Percentiles rank a stretch among this genome's conserved stretches.
Conservation (phyloP, 2,888 invertebrate species). For the Drosophila prostipennis region DNA sequence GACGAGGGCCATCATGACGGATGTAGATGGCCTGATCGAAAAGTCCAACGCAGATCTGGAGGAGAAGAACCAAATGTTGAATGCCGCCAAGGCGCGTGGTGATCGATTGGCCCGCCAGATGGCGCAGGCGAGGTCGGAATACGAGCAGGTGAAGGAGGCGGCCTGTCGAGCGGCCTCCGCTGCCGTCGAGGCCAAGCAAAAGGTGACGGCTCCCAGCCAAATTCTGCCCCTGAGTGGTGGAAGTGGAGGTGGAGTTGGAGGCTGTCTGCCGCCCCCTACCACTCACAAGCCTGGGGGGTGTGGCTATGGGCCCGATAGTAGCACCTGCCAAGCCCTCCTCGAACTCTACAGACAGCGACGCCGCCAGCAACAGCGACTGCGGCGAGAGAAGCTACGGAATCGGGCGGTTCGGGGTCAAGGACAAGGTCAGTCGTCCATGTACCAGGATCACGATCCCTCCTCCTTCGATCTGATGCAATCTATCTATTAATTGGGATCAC, state of each 20-base stretch:
- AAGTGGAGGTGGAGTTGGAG: no score
- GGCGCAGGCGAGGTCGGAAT: slow-evolving; percentile 87
- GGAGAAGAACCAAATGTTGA: slow-evolving; percentile 88
- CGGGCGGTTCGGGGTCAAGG: background rate
- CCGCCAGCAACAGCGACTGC: background rate
- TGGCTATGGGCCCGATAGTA: background rate
- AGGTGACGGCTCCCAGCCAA: slow-evolving; percentile 13
- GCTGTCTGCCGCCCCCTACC: background rate
- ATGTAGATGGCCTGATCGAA: slow-evolving; percentile 86
- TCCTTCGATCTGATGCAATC: background rate
- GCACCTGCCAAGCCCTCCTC: background rate
- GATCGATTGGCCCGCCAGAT: slow-evolving; percentile 87
- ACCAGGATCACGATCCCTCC: background rate
- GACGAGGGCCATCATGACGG: slow-evolving; percentile 85
- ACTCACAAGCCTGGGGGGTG: background rate
- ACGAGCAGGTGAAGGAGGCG: slow-evolving; percentile 87
- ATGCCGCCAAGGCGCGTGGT: slow-evolving; percentile 87
- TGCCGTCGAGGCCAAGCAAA: slow-evolving; percentile 88
- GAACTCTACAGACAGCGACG: slow-evolving; percentile 9
- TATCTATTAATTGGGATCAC: background rate
- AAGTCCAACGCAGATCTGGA: slow-evolving; percentile 87
- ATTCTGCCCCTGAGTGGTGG: background rate
- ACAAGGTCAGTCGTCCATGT: background rate
- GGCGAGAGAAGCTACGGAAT: background rate
- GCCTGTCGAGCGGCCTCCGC: slow-evolving; percentile 88